phyloP scores from a whole-genome alignment of 2,113 vertebrate genomes.

The Tyto alba region DNA sequence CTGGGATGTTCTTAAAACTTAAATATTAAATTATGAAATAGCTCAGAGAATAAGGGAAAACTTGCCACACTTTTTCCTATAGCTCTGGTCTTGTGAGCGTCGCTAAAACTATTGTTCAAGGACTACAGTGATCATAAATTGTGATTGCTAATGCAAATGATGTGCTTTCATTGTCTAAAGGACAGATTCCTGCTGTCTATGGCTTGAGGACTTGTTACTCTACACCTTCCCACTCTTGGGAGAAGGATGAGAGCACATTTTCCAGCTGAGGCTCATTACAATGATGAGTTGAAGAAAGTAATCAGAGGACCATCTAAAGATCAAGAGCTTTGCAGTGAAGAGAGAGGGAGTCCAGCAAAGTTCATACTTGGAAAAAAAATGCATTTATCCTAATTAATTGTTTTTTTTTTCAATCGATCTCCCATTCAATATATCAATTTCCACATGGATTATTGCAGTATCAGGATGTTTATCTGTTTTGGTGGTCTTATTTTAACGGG shows the following conservation, averaged over 20 bases:
- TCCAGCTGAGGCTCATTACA: neutral
- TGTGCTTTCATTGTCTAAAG: neutral
- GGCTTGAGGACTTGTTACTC: neutral
- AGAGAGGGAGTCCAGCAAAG: neutral
- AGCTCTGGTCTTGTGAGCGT: neutral
- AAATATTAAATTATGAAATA: neutral
- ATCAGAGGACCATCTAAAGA: neutral
- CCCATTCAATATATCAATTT: neutral
- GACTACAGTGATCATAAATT: neutral
- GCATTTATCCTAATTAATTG: neutral
- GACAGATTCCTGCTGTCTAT: neutral
- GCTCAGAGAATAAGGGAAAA: neutral
- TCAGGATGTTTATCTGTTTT: neutral
- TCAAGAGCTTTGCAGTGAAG: neutral
- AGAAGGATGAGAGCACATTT: neutral
- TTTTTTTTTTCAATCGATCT: neutral
- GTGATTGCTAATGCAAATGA: neutral
- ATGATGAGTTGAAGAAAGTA: neutral
- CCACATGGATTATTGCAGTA: neutral
- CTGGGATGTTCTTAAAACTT: slow-evolving; percentile 8
- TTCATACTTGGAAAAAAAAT: neutral
- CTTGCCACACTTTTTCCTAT: neutral
- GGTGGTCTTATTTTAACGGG: neutral
- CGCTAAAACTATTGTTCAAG: neutral
- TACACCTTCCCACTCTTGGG: neutral